phyloP scores from a whole-genome alignment of 92 coral and sea anemone species.

The Epizoanthus stellaris region DNA sequence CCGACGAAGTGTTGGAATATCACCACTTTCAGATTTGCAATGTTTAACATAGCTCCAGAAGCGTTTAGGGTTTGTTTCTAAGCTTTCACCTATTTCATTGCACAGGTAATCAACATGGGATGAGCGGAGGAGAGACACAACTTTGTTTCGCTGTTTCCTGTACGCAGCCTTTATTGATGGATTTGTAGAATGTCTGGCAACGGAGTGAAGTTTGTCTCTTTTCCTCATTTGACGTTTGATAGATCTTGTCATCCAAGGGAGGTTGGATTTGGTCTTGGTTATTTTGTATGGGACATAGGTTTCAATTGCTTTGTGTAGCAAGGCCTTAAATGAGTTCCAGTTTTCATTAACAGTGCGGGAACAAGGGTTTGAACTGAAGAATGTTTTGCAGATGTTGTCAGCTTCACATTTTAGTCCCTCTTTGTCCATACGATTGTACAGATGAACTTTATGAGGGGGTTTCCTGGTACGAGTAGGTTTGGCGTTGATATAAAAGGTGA shows the following conservation, averaged over 20 bases:
- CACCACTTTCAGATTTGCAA: slow-evolving; percentile 24
- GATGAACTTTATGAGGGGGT: slow-evolving; percentile 8
- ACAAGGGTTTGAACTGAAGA: slow-evolving; percentile 17
- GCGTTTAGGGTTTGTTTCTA: slow-evolving; percentile 24
- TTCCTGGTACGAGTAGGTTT: background rate
- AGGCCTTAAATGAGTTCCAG: slow-evolving; percentile 1
- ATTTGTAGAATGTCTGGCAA: slow-evolving; percentile 1
- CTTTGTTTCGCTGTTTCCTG: slow-evolving; percentile 20
- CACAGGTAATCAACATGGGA: slow-evolving; percentile 15
- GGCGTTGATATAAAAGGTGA: background rate
- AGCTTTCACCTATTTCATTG: slow-evolving; percentile 25
- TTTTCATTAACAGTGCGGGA: slow-evolving; percentile 9
- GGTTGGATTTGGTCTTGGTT: slow-evolving; percentile 10
- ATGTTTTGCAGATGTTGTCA: slow-evolving; percentile 6
- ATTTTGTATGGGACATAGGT: slow-evolving; percentile 3
- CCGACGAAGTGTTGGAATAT: slow-evolving; percentile 11
- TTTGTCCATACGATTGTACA: slow-evolving; percentile 5
- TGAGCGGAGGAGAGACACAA: slow-evolving; percentile 19
- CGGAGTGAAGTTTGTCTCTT: slow-evolving; percentile 2
- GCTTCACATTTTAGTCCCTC: slow-evolving; percentile 19
- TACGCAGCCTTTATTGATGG: slow-evolving; percentile 11
- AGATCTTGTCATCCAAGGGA: slow-evolving; percentile 12
- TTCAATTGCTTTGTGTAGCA: background rate
- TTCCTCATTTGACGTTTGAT: slow-evolving; percentile 8
- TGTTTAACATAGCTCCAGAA: slow-evolving; percentile 38